A percentile compares a stretch with the other conserved stretches of the same genome.
phyloP scores from a whole-genome alignment of 2,797 vertebrate species.

The Sebastes vulpes region DNA sequence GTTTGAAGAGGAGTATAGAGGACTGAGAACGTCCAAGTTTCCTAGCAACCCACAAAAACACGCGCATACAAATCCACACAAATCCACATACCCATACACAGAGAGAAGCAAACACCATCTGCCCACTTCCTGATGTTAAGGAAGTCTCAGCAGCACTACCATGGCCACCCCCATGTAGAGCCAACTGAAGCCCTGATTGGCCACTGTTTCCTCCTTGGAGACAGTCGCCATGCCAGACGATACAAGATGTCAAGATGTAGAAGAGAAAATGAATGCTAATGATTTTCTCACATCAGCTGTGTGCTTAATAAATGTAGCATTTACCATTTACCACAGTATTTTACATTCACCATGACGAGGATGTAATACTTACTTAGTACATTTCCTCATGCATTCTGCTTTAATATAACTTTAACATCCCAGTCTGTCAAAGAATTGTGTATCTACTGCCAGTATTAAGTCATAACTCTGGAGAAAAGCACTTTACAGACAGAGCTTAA shows the following conservation, averaged over 20 bases:
- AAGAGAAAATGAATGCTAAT: background rate
- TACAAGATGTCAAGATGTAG: constrained; percentile 5
- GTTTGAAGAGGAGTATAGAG: background rate
- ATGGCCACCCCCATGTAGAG: constrained; percentile 32
- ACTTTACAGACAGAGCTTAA: too few species aligned
- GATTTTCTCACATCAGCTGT: background rate
- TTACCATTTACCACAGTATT: background rate
- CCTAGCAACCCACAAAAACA: constrained; percentile 17
- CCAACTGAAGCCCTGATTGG: constrained; percentile 30
- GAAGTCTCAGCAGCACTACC: constrained; percentile 43
- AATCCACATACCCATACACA: constrained; percentile 13
- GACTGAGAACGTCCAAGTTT: constrained; percentile 15
- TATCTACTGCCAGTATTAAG: background rate
- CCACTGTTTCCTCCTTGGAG: constrained; percentile 12
- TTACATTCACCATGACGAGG: background rate
- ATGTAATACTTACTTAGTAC: background rate
- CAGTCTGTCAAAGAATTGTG: background rate
- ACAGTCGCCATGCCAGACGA: constrained; percentile 24
- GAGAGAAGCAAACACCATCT: constrained; percentile 57
- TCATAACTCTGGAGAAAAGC: background rate
- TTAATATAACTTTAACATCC: background rate
- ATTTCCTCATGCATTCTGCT: background rate
- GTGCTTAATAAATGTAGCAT: background rate
- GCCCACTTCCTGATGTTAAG: constrained; percentile 56
- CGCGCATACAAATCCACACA: background rate